Percentiles rank a stretch among this genome's conserved stretches.
These are phyloP conservation scores for Thysanoteuthis rhombus DNA, from an alignment of 2,888 invertebrate genomes.

Conservation along the genomic window DNA sequence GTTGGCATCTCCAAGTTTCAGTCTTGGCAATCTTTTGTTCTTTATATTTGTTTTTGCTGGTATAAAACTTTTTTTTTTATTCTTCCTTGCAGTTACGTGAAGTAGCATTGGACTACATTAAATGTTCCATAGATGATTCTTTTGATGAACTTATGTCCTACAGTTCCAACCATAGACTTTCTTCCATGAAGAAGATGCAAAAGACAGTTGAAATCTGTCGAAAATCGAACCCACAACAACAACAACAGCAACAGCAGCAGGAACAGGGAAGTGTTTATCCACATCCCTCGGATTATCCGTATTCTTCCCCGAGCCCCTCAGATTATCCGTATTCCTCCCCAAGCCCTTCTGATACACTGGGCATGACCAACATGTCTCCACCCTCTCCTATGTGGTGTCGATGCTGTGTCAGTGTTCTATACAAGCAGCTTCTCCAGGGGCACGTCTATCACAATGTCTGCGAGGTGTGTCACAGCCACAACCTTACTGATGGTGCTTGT, in stretches of 20 bases:
- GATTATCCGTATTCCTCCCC: not conserved
- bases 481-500: not conserved
- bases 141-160: constrained; percentile 12
- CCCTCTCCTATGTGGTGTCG: not conserved
- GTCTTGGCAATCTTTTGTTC: no score
- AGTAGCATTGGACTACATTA: constrained; percentile 76
- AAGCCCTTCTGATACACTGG: not conserved
- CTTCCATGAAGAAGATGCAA: constrained; percentile 34
- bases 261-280: not conserved
- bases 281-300: not conserved
- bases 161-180: constrained; percentile 33
- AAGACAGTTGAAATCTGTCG: constrained; percentile 34
- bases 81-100: constrained; percentile 75
- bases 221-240: not conserved
- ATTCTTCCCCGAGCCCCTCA: not conserved
- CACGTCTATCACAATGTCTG: constrained; percentile 19
- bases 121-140: constrained; percentile 33
- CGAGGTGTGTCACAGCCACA: not conserved
- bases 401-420: constrained; percentile 25
- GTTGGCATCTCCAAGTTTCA: no score
- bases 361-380: not conserved
- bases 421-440: not conserved
- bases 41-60: no score
- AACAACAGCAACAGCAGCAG: not conserved
- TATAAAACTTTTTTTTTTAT: not conserved